phyloP scores from a whole-genome alignment of 2,888 invertebrate species.

The Mallateleia sp. region DNA sequence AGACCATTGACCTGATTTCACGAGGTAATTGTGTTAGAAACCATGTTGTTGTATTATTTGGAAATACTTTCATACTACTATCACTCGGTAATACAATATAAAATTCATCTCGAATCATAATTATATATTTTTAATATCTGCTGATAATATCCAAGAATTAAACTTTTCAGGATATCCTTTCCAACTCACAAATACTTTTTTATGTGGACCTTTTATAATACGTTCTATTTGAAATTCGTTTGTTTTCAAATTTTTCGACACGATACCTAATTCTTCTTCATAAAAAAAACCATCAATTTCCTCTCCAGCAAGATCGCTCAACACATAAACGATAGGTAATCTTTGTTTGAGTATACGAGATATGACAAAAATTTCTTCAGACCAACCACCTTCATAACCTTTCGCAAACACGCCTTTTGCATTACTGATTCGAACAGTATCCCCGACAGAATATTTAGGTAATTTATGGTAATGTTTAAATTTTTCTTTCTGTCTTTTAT shows the following conservation, averaged over 20 bases:
- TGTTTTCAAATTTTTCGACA: conserved; percentile 25
- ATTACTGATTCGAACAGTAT: conserved; percentile 32
- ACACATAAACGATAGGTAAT: conserved; percentile 1
- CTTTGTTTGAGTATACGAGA: background rate
- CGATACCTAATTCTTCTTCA: conserved; percentile 32
- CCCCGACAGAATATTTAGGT: conserved; percentile 16
- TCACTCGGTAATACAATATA: conserved; percentile 12
- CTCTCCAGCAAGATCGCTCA: conserved; percentile 6
- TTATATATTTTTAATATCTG: conserved; percentile 2
- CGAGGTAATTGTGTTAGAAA: conserved; percentile 18
- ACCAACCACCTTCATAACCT: conserved; percentile 17
- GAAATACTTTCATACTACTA: conserved; percentile 10
- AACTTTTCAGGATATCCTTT: conserved; percentile 29
- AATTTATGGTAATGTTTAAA: no score
- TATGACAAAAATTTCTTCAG: conserved; percentile 20
- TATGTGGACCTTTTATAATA: background rate
- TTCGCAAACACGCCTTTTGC: conserved; percentile 13
- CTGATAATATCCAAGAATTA: conserved; percentile 9
- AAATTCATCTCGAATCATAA: conserved; percentile 20
- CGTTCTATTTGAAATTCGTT: conserved; percentile 31
- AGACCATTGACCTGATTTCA: background rate
- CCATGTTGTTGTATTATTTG: conserved; percentile 19
- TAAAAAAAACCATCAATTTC: conserved; percentile 35
- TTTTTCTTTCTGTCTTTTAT: no score
- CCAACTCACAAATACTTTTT: conserved; percentile 14